Base-by-base conservation (phyloP, 2,888 invertebrate genomes). In the Lypha dubia region DNA sequence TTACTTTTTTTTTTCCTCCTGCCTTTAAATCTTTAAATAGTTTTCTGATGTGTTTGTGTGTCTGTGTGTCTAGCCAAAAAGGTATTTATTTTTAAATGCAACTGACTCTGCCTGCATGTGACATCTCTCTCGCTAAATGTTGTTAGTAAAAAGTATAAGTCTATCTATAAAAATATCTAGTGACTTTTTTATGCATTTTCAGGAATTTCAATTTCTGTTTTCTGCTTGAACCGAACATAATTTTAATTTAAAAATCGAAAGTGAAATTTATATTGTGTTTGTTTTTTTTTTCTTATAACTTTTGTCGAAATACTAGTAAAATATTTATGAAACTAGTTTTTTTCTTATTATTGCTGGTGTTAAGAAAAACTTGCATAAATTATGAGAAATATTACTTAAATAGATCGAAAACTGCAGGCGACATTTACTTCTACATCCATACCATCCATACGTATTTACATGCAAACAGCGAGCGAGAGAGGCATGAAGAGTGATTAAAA, bases 231-330 rank as follows among this genome's bases (percentile, higher is more conserved):
- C 15, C 46, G 65, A 79, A 73, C 65, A 79, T 79, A 79, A 73
- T 76, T 82, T 73, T 35, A 44, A 41, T 51, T 65, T 75, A 41
- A 75, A 83, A 79, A 79, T 76, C 56, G 83, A 83, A 83, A 83
- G 83, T 83, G 79, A 83, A 83, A 79, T 79, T 79, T 51, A 79
- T 80, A 67, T 65, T 73, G n/a, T n/a, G n/a, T n/a, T n/a, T n/a
- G n/a, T 65, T 67, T 67, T 71, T 79, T 28, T 32, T n/a, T 20
- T 22, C 7, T 74, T 65, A 41, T 49, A 60, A 68, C 28, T 77
- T 68, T 68, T 68, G 46, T 76, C 49, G 35, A 60, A 77, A 49
- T 28, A 17, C 20, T 65, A 41, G 28, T 22, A n/a, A 51, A 70
- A 62, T 15, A 70, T 70, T 51, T 41, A 62, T 28, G 15, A 51